Evolutionary conservation across 2,113 vertebrate species (phyloP).

Genomic region (Podarcis muralis): DNA sequence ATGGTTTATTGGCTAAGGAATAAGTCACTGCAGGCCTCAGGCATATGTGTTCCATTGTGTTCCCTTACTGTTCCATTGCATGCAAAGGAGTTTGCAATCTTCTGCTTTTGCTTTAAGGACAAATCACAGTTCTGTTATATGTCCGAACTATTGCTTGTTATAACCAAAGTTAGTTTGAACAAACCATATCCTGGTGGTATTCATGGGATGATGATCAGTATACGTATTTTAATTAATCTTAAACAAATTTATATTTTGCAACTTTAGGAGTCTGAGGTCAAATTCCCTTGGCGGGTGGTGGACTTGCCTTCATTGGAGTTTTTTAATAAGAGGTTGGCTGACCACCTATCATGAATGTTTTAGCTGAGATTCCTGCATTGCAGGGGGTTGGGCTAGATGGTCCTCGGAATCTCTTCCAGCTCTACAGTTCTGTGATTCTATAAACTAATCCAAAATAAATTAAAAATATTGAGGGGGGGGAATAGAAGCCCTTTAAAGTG

Average conservation of each 20-base stretch:
- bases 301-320: too few species aligned
- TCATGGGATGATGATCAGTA: neutral
- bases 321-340: too few species aligned
- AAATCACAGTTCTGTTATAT: neutral
- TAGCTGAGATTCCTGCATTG: too few species aligned
- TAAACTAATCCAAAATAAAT: constrained; percentile 9
- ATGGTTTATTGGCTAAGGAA: neutral
- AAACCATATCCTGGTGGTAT: neutral
- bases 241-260: neutral
- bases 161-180: neutral
- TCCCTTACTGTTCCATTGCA: too few species aligned
- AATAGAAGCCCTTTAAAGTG: constrained; percentile 27
- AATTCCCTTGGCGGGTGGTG: too few species aligned
- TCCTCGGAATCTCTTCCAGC: too few species aligned
- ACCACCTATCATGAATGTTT: too few species aligned
- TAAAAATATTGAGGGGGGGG: constrained; percentile 35
- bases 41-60: neutral
- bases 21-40: neutral
- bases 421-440: too few species aligned
- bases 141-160: neutral
- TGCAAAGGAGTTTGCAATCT: too few species aligned
- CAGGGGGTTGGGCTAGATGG: too few species aligned
- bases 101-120: neutral
- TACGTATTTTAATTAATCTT: neutral
- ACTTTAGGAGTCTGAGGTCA: neutral